A percentile compares a stretch with the other conserved stretches of the same genome.
Evolutionary conservation across 23 tunicate genomes (phyloP).

Genomic region (Botrylloides violaceus): DNA sequence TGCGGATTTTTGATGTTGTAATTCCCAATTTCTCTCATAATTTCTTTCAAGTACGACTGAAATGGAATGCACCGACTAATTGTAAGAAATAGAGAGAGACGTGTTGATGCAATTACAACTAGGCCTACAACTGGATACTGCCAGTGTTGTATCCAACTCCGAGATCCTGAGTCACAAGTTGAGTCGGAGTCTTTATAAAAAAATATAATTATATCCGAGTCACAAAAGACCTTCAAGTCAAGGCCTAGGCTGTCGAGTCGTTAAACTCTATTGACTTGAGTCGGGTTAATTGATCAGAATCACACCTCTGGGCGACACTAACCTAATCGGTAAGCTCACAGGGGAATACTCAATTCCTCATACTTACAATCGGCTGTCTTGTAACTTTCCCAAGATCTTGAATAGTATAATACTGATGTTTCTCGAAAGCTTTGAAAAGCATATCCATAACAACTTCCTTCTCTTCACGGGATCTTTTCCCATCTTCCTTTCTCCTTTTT

Average conservation of each 20-base stretch:
- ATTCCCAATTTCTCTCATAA: constrained; percentile 61
- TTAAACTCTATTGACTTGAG: no score
- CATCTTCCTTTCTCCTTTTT: constrained; percentile 42
- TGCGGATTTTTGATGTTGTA: constrained; percentile 71
- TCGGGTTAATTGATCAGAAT: no score
- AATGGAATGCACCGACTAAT: not conserved
- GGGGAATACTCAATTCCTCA: no score
- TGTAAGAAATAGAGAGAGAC: not conserved
- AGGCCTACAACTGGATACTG: no score
- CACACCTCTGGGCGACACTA: no score
- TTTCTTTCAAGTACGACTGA: constrained; percentile 63
- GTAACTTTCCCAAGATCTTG: constrained; percentile 64
- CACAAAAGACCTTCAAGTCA: no score
- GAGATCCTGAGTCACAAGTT: no score
- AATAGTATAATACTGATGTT: constrained; percentile 78
- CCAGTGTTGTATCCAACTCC: no score
- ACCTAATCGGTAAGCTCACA: no score
- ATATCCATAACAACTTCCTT: constrained; percentile 49
- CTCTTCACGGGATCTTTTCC: constrained; percentile 51
- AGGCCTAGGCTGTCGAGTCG: no score
- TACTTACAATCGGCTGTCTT: constrained; percentile 36
- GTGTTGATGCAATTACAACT: not conserved
- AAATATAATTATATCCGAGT: no score
- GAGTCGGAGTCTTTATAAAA: no score
- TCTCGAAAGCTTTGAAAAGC: constrained; percentile 78